Percentiles rank a stretch among this genome's conserved stretches.
Evolutionary conservation across 2,113 vertebrate species (phyloP).

Genomic region (Nipponia nippon): DNA sequence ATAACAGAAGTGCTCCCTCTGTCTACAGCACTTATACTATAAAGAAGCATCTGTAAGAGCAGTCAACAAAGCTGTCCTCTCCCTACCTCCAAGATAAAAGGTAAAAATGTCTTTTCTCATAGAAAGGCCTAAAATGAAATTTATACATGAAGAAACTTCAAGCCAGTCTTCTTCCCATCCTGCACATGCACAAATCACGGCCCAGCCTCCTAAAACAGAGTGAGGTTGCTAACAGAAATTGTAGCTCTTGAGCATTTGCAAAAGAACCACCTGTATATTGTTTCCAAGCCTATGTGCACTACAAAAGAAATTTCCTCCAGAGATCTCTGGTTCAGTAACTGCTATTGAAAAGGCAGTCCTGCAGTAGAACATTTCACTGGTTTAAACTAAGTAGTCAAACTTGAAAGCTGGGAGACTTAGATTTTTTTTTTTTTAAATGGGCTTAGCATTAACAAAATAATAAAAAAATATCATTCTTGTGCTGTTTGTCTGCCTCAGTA

Average conservation of each 20-base stretch:
- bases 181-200: background rate
- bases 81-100: background rate
- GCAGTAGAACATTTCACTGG: background rate
- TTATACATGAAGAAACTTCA: background rate
- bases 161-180: background rate
- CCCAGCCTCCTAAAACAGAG: background rate
- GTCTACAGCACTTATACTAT: background rate
- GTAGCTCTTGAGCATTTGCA: background rate
- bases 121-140: background rate
- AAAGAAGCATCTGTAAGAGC: too few species aligned
- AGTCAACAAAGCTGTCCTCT: background rate
- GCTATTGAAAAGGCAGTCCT: background rate
- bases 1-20: background rate
- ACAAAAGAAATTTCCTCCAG: background rate
- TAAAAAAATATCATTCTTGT: background rate
- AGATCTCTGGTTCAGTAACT: background rate
- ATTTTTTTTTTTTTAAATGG: background rate
- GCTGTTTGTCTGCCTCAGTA: background rate
- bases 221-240: background rate
- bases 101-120: background rate
- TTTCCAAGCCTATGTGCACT: background rate
- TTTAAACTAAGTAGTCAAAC: background rate
- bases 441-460: background rate
- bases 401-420: background rate
- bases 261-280: background rate